Evolutionary conservation across 2,888 invertebrate genomes (phyloP), one percentile per base, ranked within the genome.

Genomic region (Drosophila cracens): DNA sequence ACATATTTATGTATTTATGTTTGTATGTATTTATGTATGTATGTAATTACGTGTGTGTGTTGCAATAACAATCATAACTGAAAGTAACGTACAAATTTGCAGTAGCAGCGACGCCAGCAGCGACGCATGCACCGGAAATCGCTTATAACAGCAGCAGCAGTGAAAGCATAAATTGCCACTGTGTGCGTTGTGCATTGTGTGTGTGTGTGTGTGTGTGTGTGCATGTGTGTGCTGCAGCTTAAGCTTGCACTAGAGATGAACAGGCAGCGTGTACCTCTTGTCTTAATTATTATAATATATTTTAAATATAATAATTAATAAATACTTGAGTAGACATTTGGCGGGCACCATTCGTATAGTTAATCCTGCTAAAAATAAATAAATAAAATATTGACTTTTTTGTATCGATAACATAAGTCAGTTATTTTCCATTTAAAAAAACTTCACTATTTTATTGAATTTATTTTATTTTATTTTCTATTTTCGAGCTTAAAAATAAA

Each of bases 61-160:
- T n/a, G 57, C 34, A 59, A 65, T 18, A 43, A 53, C 40, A 69
- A 69, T 21, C 66, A 36, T 38, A 71, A 58, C 63, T 65, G 34
- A 69, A 80, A 70, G 74, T 80, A 84, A 79, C 80, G 79, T 71
- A 86, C 69, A 76, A 16, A 76, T 79, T 81, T 63, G 79, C 82
- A 79, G 78, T 60, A 62, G 59, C 71, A 81, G 70, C 70, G 68
- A 77, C 68, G 75, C 48, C 29, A 43, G 57, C 68, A 51, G 76
- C 77, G 74, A 71, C 75, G 67, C 82, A 86, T 84, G 90, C 91
- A 90, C 91, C 91, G 91, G 91, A 91, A 90, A 92, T 78, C 84
- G 80, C 81, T 92, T 82, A 91, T 92, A 87, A n/a, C 34, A 31
- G 58, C 31, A 51, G 54, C 53, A 83, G 79, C 81, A 79, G 77